phyloP scores from a whole-genome alignment of 2,113 vertebrate species.

The Amphilophus citrinellus region DNA sequence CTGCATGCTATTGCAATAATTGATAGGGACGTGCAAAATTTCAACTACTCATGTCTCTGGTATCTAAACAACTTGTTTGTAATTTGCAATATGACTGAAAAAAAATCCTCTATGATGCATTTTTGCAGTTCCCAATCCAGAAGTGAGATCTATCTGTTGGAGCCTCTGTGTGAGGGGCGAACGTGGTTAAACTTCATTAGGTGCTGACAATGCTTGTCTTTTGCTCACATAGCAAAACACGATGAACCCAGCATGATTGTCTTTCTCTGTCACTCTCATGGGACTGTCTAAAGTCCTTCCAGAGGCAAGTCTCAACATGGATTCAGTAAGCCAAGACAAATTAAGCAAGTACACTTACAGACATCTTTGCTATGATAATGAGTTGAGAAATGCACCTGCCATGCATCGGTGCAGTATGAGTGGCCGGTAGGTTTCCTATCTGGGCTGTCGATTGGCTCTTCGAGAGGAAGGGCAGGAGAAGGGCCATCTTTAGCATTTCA shows the following conservation, averaged over 20 bases:
- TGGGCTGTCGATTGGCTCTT: neutral
- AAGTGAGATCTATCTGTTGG: too few relatives aligned
- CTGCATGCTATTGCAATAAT: neutral
- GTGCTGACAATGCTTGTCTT: neutral
- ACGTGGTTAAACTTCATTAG: neutral
- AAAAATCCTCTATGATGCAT: neutral
- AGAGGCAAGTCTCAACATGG: neutral
- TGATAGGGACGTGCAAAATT: neutral
- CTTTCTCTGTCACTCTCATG: neutral
- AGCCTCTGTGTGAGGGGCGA: neutral
- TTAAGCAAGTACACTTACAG: neutral
- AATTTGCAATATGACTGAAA: neutral
- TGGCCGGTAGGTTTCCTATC: neutral
- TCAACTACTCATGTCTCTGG: neutral
- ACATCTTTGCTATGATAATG: neutral
- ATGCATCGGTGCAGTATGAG: neutral
- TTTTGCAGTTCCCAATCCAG: neutral
- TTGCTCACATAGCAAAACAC: neutral
- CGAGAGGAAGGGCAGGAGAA: neutral
- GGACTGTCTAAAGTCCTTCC: neutral
- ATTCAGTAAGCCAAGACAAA: neutral
- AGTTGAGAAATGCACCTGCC: neutral
- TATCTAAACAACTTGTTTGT: slow-evolving; percentile 1
- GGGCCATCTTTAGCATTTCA: neutral
- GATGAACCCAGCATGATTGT: neutral